A percentile compares a stretch with the other conserved stretches of the same genome.
phyloP scores from a whole-genome alignment of 2,888 invertebrate species.

The Scaptomyza parva region DNA sequence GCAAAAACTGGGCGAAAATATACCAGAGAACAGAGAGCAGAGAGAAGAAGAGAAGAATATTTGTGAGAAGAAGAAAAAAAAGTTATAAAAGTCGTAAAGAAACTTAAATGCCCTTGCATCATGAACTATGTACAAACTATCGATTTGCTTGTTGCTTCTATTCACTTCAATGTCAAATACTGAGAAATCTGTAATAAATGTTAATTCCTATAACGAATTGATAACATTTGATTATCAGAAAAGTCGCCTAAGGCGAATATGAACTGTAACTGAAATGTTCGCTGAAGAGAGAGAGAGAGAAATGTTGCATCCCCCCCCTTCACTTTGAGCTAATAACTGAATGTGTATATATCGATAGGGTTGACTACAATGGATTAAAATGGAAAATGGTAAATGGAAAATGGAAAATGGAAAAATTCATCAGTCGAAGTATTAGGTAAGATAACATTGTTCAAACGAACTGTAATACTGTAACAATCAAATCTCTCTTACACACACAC shows the following conservation, averaged over 20 bases:
- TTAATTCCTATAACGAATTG: too few relatives aligned
- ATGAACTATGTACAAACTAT: background rate
- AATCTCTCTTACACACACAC: background rate
- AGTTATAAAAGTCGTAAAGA: slow-evolving; percentile 1
- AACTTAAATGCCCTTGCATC: slow-evolving; percentile 17
- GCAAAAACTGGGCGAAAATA: slow-evolving; percentile 11
- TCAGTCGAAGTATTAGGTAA: too few relatives aligned
- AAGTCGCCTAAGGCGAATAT: too few relatives aligned
- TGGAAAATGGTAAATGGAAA: too few relatives aligned
- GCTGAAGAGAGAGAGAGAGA: too few relatives aligned
- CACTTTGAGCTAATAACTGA: too few relatives aligned
- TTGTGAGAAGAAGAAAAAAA: background rate
- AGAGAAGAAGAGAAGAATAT: background rate
- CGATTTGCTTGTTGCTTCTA: background rate
- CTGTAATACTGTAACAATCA: background rate
- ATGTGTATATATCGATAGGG: too few relatives aligned
- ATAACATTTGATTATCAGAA: too few relatives aligned
- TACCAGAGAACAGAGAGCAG: background rate
- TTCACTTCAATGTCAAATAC: background rate
- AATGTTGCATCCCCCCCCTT: too few relatives aligned
- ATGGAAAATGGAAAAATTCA: background rate
- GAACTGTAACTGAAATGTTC: too few relatives aligned
- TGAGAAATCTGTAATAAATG: too few relatives aligned
- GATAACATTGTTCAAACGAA: background rate
- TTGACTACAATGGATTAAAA: too few relatives aligned